Base-by-base conservation (phyloP, 2,797 vertebrate genomes). In the Anguilla obscura region DNA sequence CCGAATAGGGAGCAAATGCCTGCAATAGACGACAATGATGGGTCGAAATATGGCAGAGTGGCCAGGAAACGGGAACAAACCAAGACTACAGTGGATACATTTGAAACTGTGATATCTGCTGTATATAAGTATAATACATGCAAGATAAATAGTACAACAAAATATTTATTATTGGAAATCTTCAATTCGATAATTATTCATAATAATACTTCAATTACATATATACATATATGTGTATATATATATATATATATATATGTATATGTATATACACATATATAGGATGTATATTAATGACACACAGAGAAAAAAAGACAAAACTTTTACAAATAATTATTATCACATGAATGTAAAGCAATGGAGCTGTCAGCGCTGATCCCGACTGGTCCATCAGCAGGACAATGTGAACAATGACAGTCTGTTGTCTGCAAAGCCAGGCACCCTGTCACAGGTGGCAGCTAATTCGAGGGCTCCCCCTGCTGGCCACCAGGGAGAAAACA, bases 1-100 rank as follows among this genome's bases (percentile, higher is more conserved):
- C 97, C 96, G 90, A 95, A 94, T 21, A 97, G 90, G 5, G 96
- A 96, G 85, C 93, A 96, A 18, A 96, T 60, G 60, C 85, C 85
- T 86, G 85, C 6, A 86, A 86, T 2, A 45, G 40, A 66, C 24
- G 3, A 58, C 12, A 58, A 58, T 3, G 16, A 18, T 16, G 56
- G 14, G 56, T 58, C 56, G 2, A 58, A 58, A 58, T 18, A 58
- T 58, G 56, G 14, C 56, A 56, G 12, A 56, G 9, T 10, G 30
- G 6, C 56, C 2, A 16, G 56, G 56, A 58, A 58, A 16, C 56
- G 2, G 56, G 16, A 58, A 58, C 14, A 58, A 58, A 58, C 56
- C 0, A 14, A 52, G 14, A 21, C 2, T 3, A 18, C 2, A 58
- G 56, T 58, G 56, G 14, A 16, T 58, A 58, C 56, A 58, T 18